A percentile compares a stretch with the other conserved stretches of the same genome.
Conservation (phyloP, 2,797 vertebrate species). For the Coreius guichenoti region DNA sequence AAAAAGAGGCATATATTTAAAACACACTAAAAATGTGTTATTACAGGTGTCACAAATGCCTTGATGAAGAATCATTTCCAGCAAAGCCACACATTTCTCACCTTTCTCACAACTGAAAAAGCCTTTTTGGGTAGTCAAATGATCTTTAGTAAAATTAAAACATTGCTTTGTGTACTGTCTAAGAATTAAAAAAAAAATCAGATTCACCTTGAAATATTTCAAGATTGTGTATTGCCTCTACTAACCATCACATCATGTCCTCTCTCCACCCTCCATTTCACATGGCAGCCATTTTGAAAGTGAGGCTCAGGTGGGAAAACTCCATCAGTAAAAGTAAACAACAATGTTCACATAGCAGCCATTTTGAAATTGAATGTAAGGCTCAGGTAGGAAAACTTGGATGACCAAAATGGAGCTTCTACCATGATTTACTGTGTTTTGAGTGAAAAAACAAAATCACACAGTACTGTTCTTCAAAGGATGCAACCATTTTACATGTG, state of each 20-base stretch:
- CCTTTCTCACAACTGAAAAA: not conserved
- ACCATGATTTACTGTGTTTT: not conserved
- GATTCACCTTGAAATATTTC: not conserved
- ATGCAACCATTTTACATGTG: not conserved
- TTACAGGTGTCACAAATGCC: not conserved
- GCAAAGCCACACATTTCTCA: not conserved
- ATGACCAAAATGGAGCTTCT: not conserved
- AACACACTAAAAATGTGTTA: slow-evolving; percentile 1
- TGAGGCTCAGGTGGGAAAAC: not conserved
- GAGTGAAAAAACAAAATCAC: not conserved
- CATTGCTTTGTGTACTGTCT: not conserved
- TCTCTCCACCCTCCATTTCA: not conserved
- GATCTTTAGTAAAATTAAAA: not conserved
- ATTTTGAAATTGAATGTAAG: not conserved
- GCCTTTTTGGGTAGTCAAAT: not conserved
- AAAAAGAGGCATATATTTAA: slow-evolving; percentile 4
- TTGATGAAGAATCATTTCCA: not conserved
- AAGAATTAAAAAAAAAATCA: not conserved
- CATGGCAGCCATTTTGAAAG: not conserved
- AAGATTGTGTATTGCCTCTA: not conserved
- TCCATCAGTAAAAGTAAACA: not conserved
- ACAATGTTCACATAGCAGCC: not conserved
- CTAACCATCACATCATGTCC: not conserved
- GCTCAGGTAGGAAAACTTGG: not conserved
- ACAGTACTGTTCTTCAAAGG: not conserved